phyloP scores from a whole-genome alignment of 2,113 vertebrate genomes.

The Hippoglossus stenolepis region DNA sequence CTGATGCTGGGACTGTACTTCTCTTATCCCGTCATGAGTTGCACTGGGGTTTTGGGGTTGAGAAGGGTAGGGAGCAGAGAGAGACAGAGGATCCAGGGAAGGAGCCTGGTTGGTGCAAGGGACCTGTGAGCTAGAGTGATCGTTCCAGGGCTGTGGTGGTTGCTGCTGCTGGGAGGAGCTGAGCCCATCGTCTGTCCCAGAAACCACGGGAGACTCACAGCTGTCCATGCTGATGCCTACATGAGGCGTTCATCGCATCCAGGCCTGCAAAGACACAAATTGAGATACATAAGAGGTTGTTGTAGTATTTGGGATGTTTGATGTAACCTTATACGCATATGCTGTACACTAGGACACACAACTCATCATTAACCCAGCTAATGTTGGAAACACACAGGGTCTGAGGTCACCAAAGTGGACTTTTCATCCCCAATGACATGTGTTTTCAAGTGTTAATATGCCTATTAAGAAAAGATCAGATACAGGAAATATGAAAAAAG shows the following conservation, averaged over 20 bases:
- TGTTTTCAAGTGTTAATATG: constrained; percentile 16
- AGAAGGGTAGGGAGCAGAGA: constrained; percentile 78
- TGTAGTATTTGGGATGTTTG: constrained; percentile 6
- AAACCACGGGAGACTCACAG: constrained; percentile 99
- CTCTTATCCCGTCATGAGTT: constrained; percentile 80
- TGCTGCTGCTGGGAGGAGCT: constrained; percentile 91
- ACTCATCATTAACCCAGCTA: constrained; percentile 20
- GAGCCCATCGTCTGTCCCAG: constrained; percentile 99
- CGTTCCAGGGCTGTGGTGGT: constrained; percentile 91
- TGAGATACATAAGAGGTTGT: constrained; percentile 12
- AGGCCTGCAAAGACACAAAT: constrained; percentile 84
- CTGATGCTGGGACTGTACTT: constrained; percentile 77
- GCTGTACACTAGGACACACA: constrained; percentile 9
- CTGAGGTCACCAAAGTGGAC: neutral
- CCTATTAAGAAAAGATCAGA: constrained; percentile 36
- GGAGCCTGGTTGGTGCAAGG: constrained; percentile 89
- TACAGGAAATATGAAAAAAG: constrained; percentile 51
- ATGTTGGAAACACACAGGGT: constrained; percentile 29
- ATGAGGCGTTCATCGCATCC: constrained; percentile 99
- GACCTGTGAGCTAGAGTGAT: constrained; percentile 91
- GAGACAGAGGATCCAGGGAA: constrained; percentile 89
- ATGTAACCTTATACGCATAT: neutral
- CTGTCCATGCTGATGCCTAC: constrained; percentile 99
- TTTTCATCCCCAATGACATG: neutral
- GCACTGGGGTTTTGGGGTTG: constrained; percentile 76